Evolutionary conservation across 2,888 invertebrate genomes (phyloP), one percentile per base, ranked within the genome.

Genomic region (Eristalis arbustorum): DNA sequence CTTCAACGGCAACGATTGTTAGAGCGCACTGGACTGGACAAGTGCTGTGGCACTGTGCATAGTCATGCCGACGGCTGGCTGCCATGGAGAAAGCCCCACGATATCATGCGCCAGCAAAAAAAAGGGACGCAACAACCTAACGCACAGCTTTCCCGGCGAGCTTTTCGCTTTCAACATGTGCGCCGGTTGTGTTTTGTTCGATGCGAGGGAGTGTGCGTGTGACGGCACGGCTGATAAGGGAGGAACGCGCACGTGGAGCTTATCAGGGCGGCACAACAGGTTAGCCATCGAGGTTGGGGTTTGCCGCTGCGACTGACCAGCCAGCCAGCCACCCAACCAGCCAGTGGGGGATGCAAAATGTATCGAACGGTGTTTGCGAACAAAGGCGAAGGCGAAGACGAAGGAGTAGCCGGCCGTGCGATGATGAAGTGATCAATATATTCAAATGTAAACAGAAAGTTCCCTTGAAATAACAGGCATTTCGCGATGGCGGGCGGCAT

Each of bases 171-270:
- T 13, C 34, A 18, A 42, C 14, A 40, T 28, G 67, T 56, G 84
- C 18, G 40, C 6, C 13, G 76, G 84, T 85, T 85, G 82, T 85
- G 77, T 85, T 85, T 59, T 85, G 85, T 85, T 85, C 59, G 59
- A 23, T 25, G 59, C 59, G 81, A 77, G 72, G 64, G 81, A 62
- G 80, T 57, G 28, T 84, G 82, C 85, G 76, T 74, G 23, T 42
- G 59, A 13, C 6, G 18, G 37, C 3, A 18, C 14, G 10, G n/a
- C 40, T 81, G 81, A 85, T 81, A 85, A 85, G 40, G 49, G 49
- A 59, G 14, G 2, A 13, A 72, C 14, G 28, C 14, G 34, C 85
- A 85, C 74, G 82, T 82, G 85, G 31, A 31, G 31, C 69, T 74
- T 81, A 85, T 85, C 82, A 74, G 14, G 8, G 31, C 11, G 18